Conservation (phyloP, 2,888 invertebrate species). For the Oscheius myriophilus region DNA sequence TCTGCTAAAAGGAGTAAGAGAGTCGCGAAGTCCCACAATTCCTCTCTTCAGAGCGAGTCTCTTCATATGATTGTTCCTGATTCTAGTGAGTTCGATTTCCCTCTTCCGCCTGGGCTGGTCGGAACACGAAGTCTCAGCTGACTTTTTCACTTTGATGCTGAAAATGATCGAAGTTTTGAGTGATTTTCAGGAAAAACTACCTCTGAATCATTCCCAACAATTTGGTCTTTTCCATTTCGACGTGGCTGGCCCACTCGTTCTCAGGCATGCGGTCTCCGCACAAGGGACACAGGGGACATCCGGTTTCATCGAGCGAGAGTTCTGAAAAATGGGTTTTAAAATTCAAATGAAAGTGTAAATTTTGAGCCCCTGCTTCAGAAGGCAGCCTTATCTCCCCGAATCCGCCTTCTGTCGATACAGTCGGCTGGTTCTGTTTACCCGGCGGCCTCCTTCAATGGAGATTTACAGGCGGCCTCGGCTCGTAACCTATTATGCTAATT, state of each 20-base stretch:
- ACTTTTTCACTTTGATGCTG: slow-evolving; percentile 11
- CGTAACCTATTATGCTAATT: slow-evolving; percentile 35
- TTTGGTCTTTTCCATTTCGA: slow-evolving; percentile 52
- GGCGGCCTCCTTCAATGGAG: slow-evolving; percentile 26
- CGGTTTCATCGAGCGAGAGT: slow-evolving; percentile 57
- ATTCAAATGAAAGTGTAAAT: background rate
- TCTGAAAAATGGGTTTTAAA: slow-evolving; percentile 43
- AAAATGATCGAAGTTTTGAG: background rate
- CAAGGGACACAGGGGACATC: slow-evolving; percentile 58
- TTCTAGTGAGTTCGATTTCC: slow-evolving; percentile 54
- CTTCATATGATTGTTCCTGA: slow-evolving; percentile 59
- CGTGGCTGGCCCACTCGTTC: slow-evolving; percentile 52
- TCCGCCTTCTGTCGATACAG: slow-evolving; percentile 14
- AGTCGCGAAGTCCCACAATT: slow-evolving; percentile 40
- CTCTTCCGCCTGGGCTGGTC: slow-evolving; percentile 41
- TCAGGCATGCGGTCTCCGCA: slow-evolving; percentile 55
- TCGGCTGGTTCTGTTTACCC: slow-evolving; percentile 28
- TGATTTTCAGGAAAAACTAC: slow-evolving; percentile 25
- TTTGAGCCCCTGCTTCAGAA: background rate
- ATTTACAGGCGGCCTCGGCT: slow-evolving; percentile 34
- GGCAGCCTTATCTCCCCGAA: background rate
- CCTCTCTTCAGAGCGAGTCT: slow-evolving; percentile 53
- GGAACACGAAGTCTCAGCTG: slow-evolving; percentile 10
- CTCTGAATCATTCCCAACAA: slow-evolving; percentile 47
- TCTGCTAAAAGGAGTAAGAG: slow-evolving; percentile 53